Evolutionary conservation across 23 tunicate genomes (phyloP).

Genomic region (Botrylloides violaceus): DNA sequence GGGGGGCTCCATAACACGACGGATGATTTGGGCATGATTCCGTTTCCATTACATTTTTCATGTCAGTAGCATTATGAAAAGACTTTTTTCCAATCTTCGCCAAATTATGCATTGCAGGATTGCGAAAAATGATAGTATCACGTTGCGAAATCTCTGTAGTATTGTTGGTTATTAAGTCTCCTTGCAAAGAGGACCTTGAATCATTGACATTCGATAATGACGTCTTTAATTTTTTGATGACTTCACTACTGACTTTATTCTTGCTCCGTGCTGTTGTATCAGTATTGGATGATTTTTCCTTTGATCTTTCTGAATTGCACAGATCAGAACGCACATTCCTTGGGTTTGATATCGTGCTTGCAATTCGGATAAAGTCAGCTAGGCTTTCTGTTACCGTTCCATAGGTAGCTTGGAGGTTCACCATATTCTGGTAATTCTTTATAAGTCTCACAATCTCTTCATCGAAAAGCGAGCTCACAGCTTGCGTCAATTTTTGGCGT

Average conservation of each 20-base stretch:
- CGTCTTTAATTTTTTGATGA: no score
- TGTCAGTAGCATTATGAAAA: slow-evolving; percentile 11
- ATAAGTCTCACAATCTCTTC: slow-evolving; percentile 73
- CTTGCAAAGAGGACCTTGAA: no score
- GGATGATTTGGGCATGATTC: background rate
- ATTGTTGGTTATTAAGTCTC: no score
- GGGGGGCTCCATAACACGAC: background rate
- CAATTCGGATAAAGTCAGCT: slow-evolving; percentile 68
- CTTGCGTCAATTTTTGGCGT: slow-evolving; percentile 30
- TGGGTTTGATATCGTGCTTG: no score
- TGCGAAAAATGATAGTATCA: slow-evolving; percentile 26
- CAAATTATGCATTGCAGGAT: slow-evolving; percentile 78
- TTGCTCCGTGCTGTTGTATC: no score
- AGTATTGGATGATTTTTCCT: no score
- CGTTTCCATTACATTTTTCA: background rate
- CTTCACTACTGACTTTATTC: no score
- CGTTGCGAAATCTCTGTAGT: no score
- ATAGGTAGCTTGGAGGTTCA: slow-evolving; percentile 57
- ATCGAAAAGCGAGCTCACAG: slow-evolving; percentile 77
- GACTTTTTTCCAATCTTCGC: slow-evolving; percentile 81
- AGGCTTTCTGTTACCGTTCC: slow-evolving; percentile 82
- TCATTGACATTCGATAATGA: no score
- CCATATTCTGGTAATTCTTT: slow-evolving; percentile 67
- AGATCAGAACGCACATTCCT: no score
- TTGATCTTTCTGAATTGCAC: no score